phyloP scores from a whole-genome alignment of 2,113 vertebrate genomes.

The Aramus guarauna region DNA sequence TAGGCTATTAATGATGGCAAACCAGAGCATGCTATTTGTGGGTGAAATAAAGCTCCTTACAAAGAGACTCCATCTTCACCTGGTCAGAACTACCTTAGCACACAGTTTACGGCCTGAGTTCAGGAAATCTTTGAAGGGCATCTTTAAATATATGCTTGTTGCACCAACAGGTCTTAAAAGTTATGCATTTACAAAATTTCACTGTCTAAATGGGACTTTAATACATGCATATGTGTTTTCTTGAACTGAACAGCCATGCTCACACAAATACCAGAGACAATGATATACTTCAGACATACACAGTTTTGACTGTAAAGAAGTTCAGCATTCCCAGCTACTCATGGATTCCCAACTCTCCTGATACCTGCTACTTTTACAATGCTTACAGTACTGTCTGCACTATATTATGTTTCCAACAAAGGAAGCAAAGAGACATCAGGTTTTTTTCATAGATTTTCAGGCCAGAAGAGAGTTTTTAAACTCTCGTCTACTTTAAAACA shows the following conservation, averaged over 20 bases:
- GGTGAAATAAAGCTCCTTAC: not conserved
- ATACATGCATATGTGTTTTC: not conserved
- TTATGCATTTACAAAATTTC: not conserved
- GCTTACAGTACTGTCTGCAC: not conserved
- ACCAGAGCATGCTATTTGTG: slow-evolving; percentile 12
- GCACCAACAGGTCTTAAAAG: not conserved
- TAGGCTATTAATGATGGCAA: slow-evolving; percentile 29
- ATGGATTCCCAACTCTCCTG: not conserved
- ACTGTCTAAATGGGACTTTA: not conserved
- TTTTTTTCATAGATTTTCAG: not conserved
- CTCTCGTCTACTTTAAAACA: not conserved
- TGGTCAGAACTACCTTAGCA: not conserved
- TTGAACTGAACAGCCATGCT: not conserved
- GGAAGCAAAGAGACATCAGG: not conserved
- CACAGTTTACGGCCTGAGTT: not conserved
- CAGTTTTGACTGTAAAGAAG: not conserved
- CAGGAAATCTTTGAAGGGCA: not conserved
- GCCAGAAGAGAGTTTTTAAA: not conserved
- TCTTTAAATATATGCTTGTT: not conserved
- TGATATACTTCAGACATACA: not conserved
- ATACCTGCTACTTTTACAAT: not conserved
- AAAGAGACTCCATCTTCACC: not conserved
- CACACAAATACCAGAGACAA: not conserved
- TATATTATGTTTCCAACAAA: not conserved
- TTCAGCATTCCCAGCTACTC: not conserved